Evolutionary conservation across 1,140 invertebrate species (phyloP).

Genomic region (Dendroctonus valens): DNA sequence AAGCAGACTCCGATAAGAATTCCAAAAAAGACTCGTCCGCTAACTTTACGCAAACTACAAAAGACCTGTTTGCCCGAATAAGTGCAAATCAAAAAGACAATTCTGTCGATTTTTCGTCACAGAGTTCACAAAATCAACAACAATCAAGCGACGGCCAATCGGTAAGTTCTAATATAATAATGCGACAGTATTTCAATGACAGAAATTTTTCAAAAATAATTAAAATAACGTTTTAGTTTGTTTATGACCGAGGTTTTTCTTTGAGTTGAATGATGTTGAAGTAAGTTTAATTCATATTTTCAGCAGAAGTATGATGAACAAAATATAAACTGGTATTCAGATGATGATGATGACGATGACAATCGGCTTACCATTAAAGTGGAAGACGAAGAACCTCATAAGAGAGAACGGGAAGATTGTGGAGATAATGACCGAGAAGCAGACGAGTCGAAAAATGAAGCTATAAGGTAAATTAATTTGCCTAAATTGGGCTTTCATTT

Average conservation of each 20-base stretch:
- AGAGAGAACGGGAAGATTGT: constrained; percentile 42
- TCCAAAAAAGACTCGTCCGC: constrained; percentile 35
- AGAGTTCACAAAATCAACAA: constrained; percentile 48
- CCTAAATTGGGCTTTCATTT: neutral
- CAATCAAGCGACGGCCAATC: neutral
- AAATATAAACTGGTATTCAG: constrained; percentile 77
- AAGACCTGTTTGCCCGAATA: constrained; percentile 65
- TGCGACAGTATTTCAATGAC: too few relatives aligned
- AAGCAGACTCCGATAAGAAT: constrained; percentile 31
- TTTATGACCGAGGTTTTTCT: too few relatives aligned
- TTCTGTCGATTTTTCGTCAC: constrained; percentile 41
- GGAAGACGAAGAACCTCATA: constrained; percentile 43
- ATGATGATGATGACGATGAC: constrained; percentile 62
- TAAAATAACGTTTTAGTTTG: too few relatives aligned
- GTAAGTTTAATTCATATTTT: too few relatives aligned
- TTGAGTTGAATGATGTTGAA: too few relatives aligned
- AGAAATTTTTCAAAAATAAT: too few relatives aligned
- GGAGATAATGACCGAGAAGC: constrained; percentile 2
- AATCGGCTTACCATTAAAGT: constrained; percentile 46
- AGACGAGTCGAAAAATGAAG: neutral
- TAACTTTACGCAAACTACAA: constrained; percentile 53
- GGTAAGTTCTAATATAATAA: neutral
- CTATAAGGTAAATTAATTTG: constrained; percentile 4
- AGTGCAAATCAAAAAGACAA: constrained; percentile 64
- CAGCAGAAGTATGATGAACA: constrained; percentile 54